Percentiles rank a stretch among this genome's conserved stretches.
These are phyloP conservation scores for Gallinago paraguaiae DNA, from an alignment of 2,113 vertebrate species.

Conservation along the genomic window DNA sequence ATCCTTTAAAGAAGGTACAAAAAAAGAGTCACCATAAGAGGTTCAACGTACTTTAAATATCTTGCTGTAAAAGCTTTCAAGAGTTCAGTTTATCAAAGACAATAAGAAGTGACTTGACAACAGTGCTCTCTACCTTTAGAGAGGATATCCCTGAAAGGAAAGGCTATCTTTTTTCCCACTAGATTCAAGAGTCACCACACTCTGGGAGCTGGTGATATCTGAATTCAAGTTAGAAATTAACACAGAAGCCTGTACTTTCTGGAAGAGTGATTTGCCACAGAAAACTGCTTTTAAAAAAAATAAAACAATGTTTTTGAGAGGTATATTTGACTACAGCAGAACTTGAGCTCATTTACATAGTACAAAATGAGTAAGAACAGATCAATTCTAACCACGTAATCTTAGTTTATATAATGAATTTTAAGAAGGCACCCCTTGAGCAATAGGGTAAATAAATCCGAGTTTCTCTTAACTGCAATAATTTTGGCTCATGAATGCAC, in stretches of 20 bases:
- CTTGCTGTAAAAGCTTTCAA: neutral
- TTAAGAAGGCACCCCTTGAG: neutral
- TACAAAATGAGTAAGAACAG: neutral
- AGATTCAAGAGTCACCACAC: neutral
- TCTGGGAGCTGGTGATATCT: neutral
- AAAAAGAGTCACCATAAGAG: neutral
- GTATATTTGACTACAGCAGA: neutral
- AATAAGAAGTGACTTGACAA: neutral
- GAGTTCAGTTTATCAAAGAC: neutral
- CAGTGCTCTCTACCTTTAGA: neutral
- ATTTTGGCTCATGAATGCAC: neutral
- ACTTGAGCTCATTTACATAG: neutral
- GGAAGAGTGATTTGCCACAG: neutral
- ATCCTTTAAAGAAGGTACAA: neutral
- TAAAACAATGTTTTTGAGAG: neutral
- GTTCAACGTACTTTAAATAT: neutral
- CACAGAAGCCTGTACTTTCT: neutral
- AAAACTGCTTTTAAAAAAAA: neutral
- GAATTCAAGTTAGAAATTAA: neutral
- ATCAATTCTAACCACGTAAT: fast-evolving
- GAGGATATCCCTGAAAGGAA: neutral
- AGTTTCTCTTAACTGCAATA: neutral
- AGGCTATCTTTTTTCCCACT: neutral
- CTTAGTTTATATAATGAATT: neutral
- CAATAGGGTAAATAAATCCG: neutral